Evolutionary conservation across 2,113 vertebrate genomes (phyloP), one percentile per base, ranked within the genome.

Genomic region (Gavia stellata): DNA sequence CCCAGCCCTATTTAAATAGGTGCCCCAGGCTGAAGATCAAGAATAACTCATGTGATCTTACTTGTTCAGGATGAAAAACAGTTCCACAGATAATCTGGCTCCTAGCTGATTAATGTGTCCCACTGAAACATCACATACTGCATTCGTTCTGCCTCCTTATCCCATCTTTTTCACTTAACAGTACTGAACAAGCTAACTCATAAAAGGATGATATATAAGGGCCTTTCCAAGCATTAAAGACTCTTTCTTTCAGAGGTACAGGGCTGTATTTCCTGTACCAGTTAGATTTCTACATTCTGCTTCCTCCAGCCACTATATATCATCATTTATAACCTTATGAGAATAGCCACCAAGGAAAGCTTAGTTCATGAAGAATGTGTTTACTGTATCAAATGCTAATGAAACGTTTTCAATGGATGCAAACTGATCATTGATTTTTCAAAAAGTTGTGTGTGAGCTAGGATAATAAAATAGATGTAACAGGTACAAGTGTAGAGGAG

Each of bases 351-450:
- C 33, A 25, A 83, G 47, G 70, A 89, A 84, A 89, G 82, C 49
- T 75, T 81, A 59, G 61, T 31, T 91, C 66, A 72, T 65, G 52
- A 96, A 82, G 77, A 82, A 86, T 58, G 26, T 89, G 77, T 96
- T 92, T 91, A 90, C 56, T 66, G 4, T 72, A 92, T 72, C 81
- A 81, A 91, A 94, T 72, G 66, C 29, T 94, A 92, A 89, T 86
- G 56, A 89, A 91, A 75, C 8, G 6, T 72, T 88, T 95, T 86
- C 58, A 74, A 49, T 53, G 33, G 72, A 91, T 65, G 58, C 72
- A 80, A 92, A 92, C 77, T 34, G 33, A 44, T 93, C 34, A 80
- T 71, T 94, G 91, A 81, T 86, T 87, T 93, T 96, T 95, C 61
- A 49, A 88, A 49, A 88, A 96, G 80, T 29, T 89, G 56, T 49